Evolutionary conservation across 2,113 vertebrate species (phyloP), one percentile per base, ranked within the genome.

Genomic region (Ceyx cyanopectus): DNA sequence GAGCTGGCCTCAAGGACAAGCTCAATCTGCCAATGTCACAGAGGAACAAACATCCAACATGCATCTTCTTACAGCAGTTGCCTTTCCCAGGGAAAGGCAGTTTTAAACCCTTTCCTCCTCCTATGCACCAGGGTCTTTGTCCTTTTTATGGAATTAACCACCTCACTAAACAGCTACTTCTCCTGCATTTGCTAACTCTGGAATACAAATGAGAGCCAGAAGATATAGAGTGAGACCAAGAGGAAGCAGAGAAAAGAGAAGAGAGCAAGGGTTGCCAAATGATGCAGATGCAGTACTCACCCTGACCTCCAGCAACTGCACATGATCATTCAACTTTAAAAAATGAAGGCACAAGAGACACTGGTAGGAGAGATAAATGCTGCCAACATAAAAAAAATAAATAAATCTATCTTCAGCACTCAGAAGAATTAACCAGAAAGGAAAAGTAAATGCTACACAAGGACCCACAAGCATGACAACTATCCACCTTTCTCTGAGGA

Each of bases 121-220:
- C 48, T 66, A 54, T 4, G 6, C 45, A 80, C 8, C 30, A 68
- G 50, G 26, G 65, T 92, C 78, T 72, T 92, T 77, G 48, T 75
- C 75, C 37, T 88, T 94, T 85, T 86, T 75, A 69, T 68, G 14
- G 57, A 46, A 61, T 78, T 67, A 80, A 66, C 88, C 89, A 57
- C 77, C 30, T 81, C 60, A 72, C 37, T 74, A 86, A 96, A 67
- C 40, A 78, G 34, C 95, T 91, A 41, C 62, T 92, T 48, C 41
- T 69, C 37, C 60, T 79, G 21, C 51, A 56, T 85, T 87, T 45
- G 26, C 26, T 72, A 89, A 84, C 45, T 63, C 60, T 54, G 20
- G 34, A 93, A 93, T 81, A 89, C 26, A 93, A 92, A 91, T 21
- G 7, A 87, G 94, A 93, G 54, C 32, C 80, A 85, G 22, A 80